A percentile compares a stretch with the other conserved stretches of the same genome.
These are phyloP conservation scores for Hydraecia micacea DNA, from an alignment of 2,888 invertebrate genomes.

Conservation along the genomic window DNA sequence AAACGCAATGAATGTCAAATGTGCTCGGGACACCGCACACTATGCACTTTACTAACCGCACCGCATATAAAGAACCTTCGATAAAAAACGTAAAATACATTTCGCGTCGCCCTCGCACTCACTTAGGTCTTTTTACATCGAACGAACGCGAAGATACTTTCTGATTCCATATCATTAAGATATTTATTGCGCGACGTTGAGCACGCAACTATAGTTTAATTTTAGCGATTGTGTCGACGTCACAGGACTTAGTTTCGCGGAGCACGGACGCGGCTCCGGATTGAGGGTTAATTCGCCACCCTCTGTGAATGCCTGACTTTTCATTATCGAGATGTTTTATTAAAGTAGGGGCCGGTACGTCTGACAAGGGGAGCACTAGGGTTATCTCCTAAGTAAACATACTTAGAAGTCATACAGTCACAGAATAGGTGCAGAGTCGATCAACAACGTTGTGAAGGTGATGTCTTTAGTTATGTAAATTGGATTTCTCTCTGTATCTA, in stretches of 20 bases:
- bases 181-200: slow-evolving; percentile 85
- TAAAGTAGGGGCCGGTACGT: slow-evolving; percentile 85
- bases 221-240: slow-evolving; percentile 76
- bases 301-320: slow-evolving; percentile 90
- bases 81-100: slow-evolving; percentile 71
- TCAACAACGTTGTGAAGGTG: not conserved
- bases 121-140: slow-evolving; percentile 76
- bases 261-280: slow-evolving; percentile 63
- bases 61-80: slow-evolving; percentile 72
- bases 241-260: slow-evolving; percentile 80
- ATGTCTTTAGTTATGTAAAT: not conserved
- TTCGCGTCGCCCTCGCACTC: slow-evolving; percentile 65
- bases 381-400: slow-evolving; percentile 73
- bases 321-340: slow-evolving; percentile 91
- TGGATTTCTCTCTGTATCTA: not conserved
- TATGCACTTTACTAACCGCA: slow-evolving; percentile 50
- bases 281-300: slow-evolving; percentile 87
- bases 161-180: slow-evolving; percentile 90
- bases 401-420: slow-evolving; percentile 34
- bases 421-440: slow-evolving; percentile 9
- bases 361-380: slow-evolving; percentile 81
- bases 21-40: slow-evolving; percentile 72
- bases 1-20: slow-evolving; percentile 90
- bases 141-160: slow-evolving; percentile 83
- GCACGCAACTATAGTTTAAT: slow-evolving; percentile 75